These are phyloP conservation scores for Beris morrisii DNA, from an alignment of 2,888 invertebrate species.

Conservation along the genomic window DNA sequence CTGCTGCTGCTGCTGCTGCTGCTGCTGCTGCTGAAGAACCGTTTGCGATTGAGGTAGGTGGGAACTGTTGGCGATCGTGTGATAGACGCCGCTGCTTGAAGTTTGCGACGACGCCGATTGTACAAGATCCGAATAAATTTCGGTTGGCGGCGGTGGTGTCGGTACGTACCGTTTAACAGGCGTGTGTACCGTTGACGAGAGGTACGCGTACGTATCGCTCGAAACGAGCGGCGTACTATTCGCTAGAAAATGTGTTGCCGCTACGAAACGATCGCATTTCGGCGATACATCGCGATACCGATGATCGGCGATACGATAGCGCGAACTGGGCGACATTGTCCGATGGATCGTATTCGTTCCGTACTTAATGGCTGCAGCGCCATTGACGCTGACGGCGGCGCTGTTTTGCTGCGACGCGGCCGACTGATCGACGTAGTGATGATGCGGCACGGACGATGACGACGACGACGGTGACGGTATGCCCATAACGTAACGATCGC, in stretches of 20 bases:
- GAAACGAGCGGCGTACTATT: constrained; percentile 48
- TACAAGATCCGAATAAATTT: constrained; percentile 45
- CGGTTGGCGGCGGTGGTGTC: constrained; percentile 52
- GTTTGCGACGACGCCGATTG: constrained; percentile 40
- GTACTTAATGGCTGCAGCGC: constrained; percentile 12
- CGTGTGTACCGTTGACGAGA: constrained; percentile 55
- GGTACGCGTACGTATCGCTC: constrained; percentile 50
- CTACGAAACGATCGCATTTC: constrained; percentile 45
- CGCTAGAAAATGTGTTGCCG: constrained; percentile 46
- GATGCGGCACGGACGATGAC: constrained; percentile 11
- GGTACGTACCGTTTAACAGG: constrained; percentile 56
- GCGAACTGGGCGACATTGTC: constrained; percentile 52
- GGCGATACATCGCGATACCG: constrained; percentile 49
- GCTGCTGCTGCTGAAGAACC: not conserved
- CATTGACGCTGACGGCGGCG: not conserved
- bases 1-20: not conserved
- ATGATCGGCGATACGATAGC: constrained; percentile 51
- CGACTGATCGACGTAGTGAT: constrained; percentile 33
- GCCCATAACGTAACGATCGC: constrained; percentile 50
- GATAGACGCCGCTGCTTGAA: constrained; percentile 35
- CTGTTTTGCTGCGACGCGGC: constrained; percentile 13
- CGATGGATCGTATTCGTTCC: constrained; percentile 44
- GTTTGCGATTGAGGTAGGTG: constrained; percentile 36
- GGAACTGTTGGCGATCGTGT: constrained; percentile 31
- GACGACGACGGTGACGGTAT: constrained; percentile 41